These are phyloP conservation scores for Acanthiza pusilla DNA, from an alignment of 2,797 vertebrate species.

Conservation along the genomic window DNA sequence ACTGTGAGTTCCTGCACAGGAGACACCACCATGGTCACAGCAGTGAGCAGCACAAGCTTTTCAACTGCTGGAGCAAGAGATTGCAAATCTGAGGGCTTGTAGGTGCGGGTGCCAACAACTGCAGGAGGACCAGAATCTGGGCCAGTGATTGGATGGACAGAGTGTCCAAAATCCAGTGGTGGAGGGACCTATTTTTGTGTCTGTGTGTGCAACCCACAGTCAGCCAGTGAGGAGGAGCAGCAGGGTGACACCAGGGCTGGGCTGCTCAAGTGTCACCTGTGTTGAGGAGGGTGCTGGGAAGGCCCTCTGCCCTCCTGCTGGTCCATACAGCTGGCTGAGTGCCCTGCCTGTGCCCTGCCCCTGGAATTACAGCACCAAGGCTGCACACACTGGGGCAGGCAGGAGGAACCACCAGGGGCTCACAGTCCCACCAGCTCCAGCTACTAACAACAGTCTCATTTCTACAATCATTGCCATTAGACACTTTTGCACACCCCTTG, in stretches of 20 bases:
- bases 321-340: not conserved
- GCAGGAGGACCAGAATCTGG: not conserved
- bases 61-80: not conserved
- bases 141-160: not conserved
- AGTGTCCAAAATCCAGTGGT: not conserved
- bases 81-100: not conserved
- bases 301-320: not conserved
- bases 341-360: no score
- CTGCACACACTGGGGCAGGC: not conserved
- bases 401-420: not conserved
- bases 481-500: not conserved
- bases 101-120: not conserved
- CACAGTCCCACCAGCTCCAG: not conserved
- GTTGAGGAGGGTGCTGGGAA: not conserved
- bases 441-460: not conserved
- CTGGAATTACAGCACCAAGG: not conserved
- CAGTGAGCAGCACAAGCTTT: rapidly evolving
- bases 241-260: rapidly evolving
- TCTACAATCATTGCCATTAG: not conserved
- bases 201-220: not conserved
- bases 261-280: not conserved
- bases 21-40: rapidly evolving
- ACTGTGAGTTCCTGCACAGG: rapidly evolving
- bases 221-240: rapidly evolving
- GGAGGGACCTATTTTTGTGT: not conserved